phyloP scores from a whole-genome alignment of 2,113 vertebrate species.

The Anhinga rufa region DNA sequence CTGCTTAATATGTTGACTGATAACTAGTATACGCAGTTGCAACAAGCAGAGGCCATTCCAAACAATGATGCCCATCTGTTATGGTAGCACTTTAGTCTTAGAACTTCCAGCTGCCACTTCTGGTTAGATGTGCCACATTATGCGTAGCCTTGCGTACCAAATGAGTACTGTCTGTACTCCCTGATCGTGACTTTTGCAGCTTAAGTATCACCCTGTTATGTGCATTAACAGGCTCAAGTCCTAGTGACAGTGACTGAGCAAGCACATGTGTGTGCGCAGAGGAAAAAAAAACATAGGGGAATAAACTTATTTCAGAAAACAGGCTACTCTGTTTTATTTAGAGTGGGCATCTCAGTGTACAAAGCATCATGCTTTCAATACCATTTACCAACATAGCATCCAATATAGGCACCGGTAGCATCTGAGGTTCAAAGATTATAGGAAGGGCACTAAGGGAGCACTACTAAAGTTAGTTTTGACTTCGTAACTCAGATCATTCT shows the following conservation, averaged over 20 bases:
- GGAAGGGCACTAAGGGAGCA: not conserved
- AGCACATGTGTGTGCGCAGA: not conserved
- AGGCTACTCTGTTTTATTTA: not conserved
- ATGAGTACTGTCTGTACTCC: not conserved
- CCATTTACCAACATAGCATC: not conserved
- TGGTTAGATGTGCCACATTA: slow-evolving; percentile 33
- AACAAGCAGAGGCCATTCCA: slow-evolving; percentile 49
- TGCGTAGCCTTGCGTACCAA: not conserved
- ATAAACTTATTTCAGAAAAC: not conserved
- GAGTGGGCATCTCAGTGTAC: not conserved
- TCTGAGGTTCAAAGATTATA: not conserved
- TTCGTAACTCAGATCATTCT: not conserved
- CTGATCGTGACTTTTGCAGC: not conserved
- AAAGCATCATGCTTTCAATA: not conserved
- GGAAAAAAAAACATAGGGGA: not conserved
- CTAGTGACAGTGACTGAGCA: not conserved
- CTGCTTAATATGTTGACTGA: slow-evolving; percentile 63
- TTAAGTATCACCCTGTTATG: not conserved
- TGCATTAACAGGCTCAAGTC: not conserved
- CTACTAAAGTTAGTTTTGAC: not conserved
- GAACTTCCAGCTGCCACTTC: slow-evolving; percentile 28
- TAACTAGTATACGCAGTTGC: slow-evolving; percentile 52
- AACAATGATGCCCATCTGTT: slow-evolving; percentile 42
- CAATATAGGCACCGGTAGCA: not conserved
- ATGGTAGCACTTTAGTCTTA: slow-evolving; percentile 29